These are phyloP conservation scores for Sinosuthora webbiana DNA, from an alignment of 2,113 vertebrate species.

Conservation along the genomic window DNA sequence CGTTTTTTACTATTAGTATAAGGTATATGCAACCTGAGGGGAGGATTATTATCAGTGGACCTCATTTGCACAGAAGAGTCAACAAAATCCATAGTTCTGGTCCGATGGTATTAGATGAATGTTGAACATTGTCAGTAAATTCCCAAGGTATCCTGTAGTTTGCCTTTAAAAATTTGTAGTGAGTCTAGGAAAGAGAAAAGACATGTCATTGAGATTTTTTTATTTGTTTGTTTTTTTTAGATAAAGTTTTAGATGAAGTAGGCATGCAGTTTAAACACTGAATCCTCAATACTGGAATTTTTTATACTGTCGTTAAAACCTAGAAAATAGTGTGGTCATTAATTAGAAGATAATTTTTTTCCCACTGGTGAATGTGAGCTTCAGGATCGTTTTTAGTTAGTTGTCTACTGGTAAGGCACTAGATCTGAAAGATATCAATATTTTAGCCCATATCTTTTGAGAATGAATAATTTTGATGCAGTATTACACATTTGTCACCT, in stretches of 20 bases:
- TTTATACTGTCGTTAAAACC: neutral
- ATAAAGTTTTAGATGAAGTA: neutral
- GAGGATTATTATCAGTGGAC: neutral
- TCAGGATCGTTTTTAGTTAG: neutral
- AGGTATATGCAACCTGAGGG: neutral
- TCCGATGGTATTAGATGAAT: neutral
- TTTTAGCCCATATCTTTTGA: neutral
- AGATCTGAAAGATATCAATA: neutral
- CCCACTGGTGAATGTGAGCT: neutral
- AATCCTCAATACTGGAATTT: neutral
- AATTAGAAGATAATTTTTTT: neutral
- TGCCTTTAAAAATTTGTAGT: neutral
- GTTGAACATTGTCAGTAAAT: neutral
- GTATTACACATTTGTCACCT: neutral
- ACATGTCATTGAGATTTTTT: neutral
- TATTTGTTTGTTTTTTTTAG: neutral
- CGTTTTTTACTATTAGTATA: accelerated
- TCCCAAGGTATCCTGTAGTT: neutral
- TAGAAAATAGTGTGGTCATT: neutral
- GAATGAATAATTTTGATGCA: neutral
- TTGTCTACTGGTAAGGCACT: neutral
- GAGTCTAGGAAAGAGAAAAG: neutral
- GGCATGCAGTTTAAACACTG: neutral
- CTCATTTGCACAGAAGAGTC: neutral
- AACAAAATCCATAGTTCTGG: neutral